Percentiles rank a stretch among this genome's conserved stretches.
phyloP scores from a whole-genome alignment of 2,113 vertebrate genomes.

The Mormyrus iriodes region DNA sequence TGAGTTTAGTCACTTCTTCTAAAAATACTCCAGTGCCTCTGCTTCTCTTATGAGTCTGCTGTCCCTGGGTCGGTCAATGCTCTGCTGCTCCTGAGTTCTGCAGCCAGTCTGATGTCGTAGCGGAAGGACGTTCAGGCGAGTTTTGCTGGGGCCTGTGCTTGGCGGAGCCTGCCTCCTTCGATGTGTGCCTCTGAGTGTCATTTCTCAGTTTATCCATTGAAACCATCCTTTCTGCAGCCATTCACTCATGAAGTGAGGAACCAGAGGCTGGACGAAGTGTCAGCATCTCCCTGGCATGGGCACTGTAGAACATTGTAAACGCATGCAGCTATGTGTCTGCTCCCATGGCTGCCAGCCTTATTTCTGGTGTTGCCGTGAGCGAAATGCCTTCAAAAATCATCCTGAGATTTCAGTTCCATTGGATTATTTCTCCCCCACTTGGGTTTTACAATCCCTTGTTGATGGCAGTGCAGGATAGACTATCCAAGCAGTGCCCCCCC shows the following conservation, averaged over 20 bases:
- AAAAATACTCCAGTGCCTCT: constrained; percentile 54
- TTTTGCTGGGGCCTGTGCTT: constrained; percentile 29
- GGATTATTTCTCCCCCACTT: background rate
- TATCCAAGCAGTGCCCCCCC: background rate
- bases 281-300: background rate
- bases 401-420: background rate
- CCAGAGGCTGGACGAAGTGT: background rate
- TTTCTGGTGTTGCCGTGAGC: background rate
- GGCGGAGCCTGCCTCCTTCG: background rate
- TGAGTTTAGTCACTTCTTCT: constrained; percentile 59
- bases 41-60: constrained; percentile 53
- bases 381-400: background rate
- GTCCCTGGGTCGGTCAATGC: constrained; percentile 55
- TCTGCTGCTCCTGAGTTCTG: constrained; percentile 40
- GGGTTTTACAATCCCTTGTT: background rate
- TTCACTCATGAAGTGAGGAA: background rate
- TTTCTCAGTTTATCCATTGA: background rate
- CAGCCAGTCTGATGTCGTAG: constrained; percentile 22
- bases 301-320: background rate
- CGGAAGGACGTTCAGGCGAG: constrained; percentile 19
- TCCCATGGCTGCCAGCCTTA: background rate
- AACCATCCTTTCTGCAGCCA: background rate
- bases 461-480: background rate
- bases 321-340: background rate
- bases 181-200: background rate